Evolutionary conservation across 2,888 invertebrate species (phyloP), one percentile per base, ranked within the genome.

Genomic region (Phytoseiulus persimilis): DNA sequence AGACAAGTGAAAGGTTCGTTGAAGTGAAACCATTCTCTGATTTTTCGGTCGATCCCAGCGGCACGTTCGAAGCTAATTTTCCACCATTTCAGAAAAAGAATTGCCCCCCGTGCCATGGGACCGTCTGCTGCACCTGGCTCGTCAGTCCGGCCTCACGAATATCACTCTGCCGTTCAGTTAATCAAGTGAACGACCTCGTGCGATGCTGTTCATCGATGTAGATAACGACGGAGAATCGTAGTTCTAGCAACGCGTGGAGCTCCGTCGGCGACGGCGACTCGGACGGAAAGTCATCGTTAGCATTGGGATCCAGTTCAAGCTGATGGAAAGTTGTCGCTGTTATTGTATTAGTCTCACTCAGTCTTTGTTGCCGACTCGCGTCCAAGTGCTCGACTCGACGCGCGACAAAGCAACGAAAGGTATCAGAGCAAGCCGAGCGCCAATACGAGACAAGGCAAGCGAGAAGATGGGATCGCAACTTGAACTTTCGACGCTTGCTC

Each of bases 51-150:
- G 39, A 39, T 6, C 39, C 39, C 5, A 39, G 9, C 5, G 9
- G 39, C 39, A 39, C 39, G 5, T 6, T 3, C 9, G 3, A 18
- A 23, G 28, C 1, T 11, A 14, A 14, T 23, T 1, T 65, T 65
- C 18, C 65, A 28, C 39, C 3, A 33, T 39, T 32, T n/a, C 87
- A 87, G 87, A 87, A 11, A 39, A 89, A 90, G 90, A 90, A 89
- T 91, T 90, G 39, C 91, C 91, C 14, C 90, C 91, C 84, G 90
- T 91, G 83, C 91, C 91, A 32, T 91, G 91, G 91, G 90, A 91
- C 32, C 87, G 87, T 23, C 39, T 87, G 6, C 18, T 87, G 11
- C 87, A 87, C 18, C 39, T 87, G 39, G 87, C 87, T 23, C 87
- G 87, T 87, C 87, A 87, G 14, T 87, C 87, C 87, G 87, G 87